Percentiles rank a stretch among this genome's conserved stretches.
Conservation (phyloP, 2,113 vertebrate species). For the Aegypius monachus region DNA sequence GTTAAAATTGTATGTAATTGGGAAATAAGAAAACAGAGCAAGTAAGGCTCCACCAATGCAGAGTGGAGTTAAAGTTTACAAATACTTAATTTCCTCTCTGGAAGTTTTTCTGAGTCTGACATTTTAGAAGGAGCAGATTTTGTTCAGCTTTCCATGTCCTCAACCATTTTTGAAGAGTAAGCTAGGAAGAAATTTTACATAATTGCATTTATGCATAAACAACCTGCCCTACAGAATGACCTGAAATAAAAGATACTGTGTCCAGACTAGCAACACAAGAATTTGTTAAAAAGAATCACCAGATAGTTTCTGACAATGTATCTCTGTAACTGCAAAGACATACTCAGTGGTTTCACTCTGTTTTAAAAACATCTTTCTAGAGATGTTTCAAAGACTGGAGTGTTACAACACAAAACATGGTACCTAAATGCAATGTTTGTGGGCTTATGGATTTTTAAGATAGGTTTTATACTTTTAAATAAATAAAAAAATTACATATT, state of each 20-base stretch:
- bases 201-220: not conserved
- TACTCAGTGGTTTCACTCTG: not conserved
- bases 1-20: not conserved
- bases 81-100: not conserved
- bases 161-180: not conserved
- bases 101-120: not conserved
- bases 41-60: not conserved
- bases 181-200: not conserved
- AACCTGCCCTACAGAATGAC: not conserved
- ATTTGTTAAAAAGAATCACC: not conserved
- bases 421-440: not conserved
- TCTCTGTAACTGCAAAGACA: not conserved
- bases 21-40: not conserved
- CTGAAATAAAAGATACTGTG: not conserved
- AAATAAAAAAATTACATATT: not conserved
- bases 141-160: not conserved
- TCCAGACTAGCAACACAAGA: not conserved
- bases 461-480: not conserved
- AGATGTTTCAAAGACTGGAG: not conserved
- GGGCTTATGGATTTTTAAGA: not conserved
- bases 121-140: not conserved
- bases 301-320: not conserved
- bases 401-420: not conserved
- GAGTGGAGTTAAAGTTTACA: not conserved
- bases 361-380: not conserved